Evolutionary conservation across 2,797 vertebrate species (phyloP), one percentile per base, ranked within the genome.

Genomic region (Eremophila alpestris): DNA sequence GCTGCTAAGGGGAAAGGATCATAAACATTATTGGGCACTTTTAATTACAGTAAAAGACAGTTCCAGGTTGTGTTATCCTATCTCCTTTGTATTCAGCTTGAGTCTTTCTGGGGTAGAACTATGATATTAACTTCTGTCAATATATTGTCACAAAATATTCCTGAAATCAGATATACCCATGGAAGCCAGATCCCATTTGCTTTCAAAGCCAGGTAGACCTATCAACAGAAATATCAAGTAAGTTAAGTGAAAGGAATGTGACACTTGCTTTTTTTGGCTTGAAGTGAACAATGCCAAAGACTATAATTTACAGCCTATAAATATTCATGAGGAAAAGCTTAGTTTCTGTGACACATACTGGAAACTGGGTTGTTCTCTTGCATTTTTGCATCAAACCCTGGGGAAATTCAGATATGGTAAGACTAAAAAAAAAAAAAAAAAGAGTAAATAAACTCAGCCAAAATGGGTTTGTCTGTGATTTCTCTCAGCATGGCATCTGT

Each of bases 21-120:
- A 86, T 97, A 96, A 97, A 97, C 69, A 64, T 94, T 94, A 89
- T 55, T 97, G 95, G 93, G 74, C 88, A 90, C 88, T 96, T 97
- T 92, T 97, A 97, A 97, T 97, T 96, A 95, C 81, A 94, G 83
- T 88, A 84, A 96, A 96, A 91, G 93, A 76, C 90, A 95, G 76
- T 84, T 87, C 11, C 81, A 92, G 65, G 60, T 94, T 95, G 71
- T 88, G 79, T 74, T 81, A 62, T 73, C 23, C 58, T 52, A 29
- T 84, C 34, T 82, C 54, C 21, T 84, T 68, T 75, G 18, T 40
- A 80, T 59, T 91, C 40, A 52, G 29, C 36, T 22, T 11, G 8
- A 71, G 5, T n/a, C 38, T 76, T 89, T n/a, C 22, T 52, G 22
- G 40, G 70, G 3, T 78, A 60, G 52, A 68, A 29, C 30, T 51